These are phyloP conservation scores for Ectropis crepuscularia DNA, from an alignment of 2,888 invertebrate genomes.

Conservation along the genomic window DNA sequence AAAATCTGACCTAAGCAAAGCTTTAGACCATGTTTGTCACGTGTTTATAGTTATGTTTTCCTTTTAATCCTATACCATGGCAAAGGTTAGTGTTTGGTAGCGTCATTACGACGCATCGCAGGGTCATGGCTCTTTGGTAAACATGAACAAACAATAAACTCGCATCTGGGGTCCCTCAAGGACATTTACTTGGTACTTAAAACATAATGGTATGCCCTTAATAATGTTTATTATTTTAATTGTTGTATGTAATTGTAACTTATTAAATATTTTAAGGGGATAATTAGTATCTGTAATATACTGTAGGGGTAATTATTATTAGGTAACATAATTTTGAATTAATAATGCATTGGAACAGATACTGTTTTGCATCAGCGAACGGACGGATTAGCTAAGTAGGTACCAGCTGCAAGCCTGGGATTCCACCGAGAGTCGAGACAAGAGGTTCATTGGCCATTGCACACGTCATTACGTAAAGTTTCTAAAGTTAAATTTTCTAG, in stretches of 20 bases:
- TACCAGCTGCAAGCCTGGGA: no score
- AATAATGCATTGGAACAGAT: no score
- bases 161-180: conserved; percentile 58
- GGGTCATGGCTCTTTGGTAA: conserved; percentile 57
- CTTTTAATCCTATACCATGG: conserved; percentile 48
- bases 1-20: conserved; percentile 46
- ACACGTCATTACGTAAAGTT: no score
- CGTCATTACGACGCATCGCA: conserved; percentile 54
- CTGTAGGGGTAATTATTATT: no score
- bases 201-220: no score
- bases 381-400: no score
- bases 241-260: conserved; percentile 17
- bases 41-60: conserved; percentile 51
- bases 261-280: neutral
- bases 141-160: conserved; percentile 37
- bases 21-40: conserved; percentile 54
- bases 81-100: conserved; percentile 54
- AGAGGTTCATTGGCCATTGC: no score
- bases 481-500: no score
- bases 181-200: conserved; percentile 44
- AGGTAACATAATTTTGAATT: no score
- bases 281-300: no score
- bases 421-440: no score
- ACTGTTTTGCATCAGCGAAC: no score
- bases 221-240: conserved; percentile 39